These are phyloP conservation scores for Epsilonema sp. DNA, from an alignment of 2,888 invertebrate genomes.

Conservation along the genomic window DNA sequence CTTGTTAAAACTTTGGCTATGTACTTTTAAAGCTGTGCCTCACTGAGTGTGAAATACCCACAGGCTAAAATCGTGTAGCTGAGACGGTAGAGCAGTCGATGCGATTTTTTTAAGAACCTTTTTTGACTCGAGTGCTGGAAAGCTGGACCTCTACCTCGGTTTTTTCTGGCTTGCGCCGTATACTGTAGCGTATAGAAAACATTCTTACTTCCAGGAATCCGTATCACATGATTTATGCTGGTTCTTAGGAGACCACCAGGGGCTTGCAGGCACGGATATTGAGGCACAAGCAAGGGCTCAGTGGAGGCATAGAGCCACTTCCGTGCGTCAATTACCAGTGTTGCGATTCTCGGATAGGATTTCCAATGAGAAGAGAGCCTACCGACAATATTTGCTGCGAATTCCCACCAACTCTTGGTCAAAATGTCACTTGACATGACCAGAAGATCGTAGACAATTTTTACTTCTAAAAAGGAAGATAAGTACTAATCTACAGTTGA, in stretches of 20 bases:
- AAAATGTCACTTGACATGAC: neutral
- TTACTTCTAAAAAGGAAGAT: neutral
- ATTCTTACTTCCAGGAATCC: neutral
- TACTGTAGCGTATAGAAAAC: no score
- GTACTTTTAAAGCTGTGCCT: no score
- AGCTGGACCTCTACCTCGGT: no score
- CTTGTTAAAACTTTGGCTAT: no score
- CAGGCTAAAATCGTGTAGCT: no score
- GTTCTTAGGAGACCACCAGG: neutral
- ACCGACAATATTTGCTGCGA: neutral
- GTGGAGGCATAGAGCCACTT: neutral
- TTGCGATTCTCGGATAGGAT: neutral
- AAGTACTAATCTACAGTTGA: no score
- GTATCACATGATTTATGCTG: neutral
- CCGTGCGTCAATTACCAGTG: neutral
- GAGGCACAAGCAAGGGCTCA: neutral
- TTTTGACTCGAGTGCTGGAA: no score
- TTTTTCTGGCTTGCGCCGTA: no score
- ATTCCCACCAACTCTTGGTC: neutral
- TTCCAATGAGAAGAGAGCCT: neutral
- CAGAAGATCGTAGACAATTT: neutral
- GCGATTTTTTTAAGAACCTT: no score
- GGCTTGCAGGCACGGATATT: neutral
- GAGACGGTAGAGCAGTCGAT: no score
- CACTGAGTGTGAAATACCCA: no score